phyloP scores from a whole-genome alignment of 2,113 vertebrate species.

The Phalacrocorax carbo region DNA sequence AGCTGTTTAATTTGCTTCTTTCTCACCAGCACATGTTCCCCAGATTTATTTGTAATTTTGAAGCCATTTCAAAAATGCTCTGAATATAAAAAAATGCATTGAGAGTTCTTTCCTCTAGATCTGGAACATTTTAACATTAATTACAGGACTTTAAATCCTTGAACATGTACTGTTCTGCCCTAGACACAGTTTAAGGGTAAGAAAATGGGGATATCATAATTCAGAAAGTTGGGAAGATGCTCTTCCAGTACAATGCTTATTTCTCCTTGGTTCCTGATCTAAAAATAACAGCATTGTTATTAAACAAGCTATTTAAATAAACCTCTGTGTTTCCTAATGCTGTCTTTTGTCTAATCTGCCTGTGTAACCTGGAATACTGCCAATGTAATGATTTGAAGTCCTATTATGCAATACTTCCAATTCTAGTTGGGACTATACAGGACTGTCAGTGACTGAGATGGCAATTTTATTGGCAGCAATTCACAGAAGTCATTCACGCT shows the following conservation, averaged over 20 bases:
- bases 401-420: not conserved
- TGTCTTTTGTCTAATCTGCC: not conserved
- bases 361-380: not conserved
- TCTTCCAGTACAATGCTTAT: not conserved
- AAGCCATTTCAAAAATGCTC: not conserved
- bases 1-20: not conserved
- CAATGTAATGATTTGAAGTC: not conserved
- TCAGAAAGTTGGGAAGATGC: not conserved
- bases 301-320: not conserved
- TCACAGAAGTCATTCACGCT: not conserved
- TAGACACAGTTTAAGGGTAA: not conserved
- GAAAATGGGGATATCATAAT: not conserved
- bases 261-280: not conserved
- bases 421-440: not conserved
- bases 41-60: not conserved
- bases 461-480: not conserved
- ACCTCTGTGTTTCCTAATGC: not conserved
- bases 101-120: not conserved
- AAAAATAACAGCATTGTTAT: not conserved
- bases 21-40: not conserved
- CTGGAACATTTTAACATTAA: not conserved
- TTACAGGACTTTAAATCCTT: not conserved
- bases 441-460: not conserved
- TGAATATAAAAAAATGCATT: not conserved
- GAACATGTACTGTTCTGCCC: not conserved